phyloP scores from a whole-genome alignment of 2,888 invertebrate genomes.

The Barypeithes pellucidus region DNA sequence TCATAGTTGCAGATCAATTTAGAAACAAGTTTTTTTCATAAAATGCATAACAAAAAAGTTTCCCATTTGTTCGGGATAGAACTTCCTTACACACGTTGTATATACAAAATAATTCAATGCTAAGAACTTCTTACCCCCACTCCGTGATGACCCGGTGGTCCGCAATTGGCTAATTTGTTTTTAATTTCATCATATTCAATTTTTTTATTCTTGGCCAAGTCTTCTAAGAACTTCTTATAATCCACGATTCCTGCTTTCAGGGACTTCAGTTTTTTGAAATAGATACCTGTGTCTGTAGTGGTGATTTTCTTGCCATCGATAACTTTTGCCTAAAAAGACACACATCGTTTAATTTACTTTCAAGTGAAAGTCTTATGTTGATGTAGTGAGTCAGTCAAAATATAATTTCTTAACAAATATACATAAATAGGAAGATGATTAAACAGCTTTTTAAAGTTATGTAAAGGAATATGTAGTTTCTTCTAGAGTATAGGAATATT shows the following conservation, averaged over 20 bases:
- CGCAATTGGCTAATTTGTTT: slow-evolving; percentile 85
- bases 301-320: slow-evolving; percentile 90
- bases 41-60: too few relatives aligned
- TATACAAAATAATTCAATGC: too few relatives aligned
- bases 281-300: slow-evolving; percentile 93
- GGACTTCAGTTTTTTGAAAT: slow-evolving; percentile 92
- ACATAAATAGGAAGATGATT: too few relatives aligned
- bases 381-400: too few relatives aligned
- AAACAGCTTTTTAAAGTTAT: too few relatives aligned
- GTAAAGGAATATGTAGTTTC: too few relatives aligned
- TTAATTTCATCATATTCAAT: slow-evolving; percentile 85
- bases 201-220: slow-evolving; percentile 88
- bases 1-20: too few relatives aligned
- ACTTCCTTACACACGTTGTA: background rate
- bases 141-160: slow-evolving; percentile 80
- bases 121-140: slow-evolving; percentile 67
- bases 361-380: too few relatives aligned
- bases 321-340: slow-evolving; percentile 72
- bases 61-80: too few relatives aligned
- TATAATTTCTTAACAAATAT: too few relatives aligned
- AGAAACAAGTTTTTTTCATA: too few relatives aligned
- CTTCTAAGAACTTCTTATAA: slow-evolving; percentile 89
- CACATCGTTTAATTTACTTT: background rate
- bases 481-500: too few relatives aligned
- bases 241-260: slow-evolving; percentile 84